A percentile compares a stretch with the other conserved stretches of the same genome.
phyloP scores from a whole-genome alignment of 2,888 invertebrate species.

The Malacosoma neustria region DNA sequence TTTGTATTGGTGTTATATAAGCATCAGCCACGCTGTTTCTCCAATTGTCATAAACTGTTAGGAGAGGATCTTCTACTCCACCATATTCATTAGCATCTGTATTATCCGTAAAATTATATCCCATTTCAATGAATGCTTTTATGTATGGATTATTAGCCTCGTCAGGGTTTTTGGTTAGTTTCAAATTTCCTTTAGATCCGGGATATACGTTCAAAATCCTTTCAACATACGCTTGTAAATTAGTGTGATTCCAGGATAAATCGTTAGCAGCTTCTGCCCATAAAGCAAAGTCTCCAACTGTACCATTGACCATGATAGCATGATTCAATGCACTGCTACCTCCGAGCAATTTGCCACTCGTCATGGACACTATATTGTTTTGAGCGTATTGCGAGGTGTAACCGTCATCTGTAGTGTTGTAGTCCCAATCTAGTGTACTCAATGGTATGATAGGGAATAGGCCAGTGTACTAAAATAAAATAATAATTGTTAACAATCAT shows the following conservation, averaged over 20 bases:
- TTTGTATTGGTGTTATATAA: slow-evolving; percentile 16
- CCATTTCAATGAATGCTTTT: slow-evolving; percentile 17
- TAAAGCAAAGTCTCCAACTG: slow-evolving; percentile 19
- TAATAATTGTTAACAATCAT: not conserved
- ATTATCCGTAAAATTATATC: slow-evolving; percentile 14
- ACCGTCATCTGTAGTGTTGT: slow-evolving; percentile 19
- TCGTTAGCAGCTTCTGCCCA: slow-evolving; percentile 25
- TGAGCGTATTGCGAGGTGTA: slow-evolving; percentile 18
- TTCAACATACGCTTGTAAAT: slow-evolving; percentile 21
- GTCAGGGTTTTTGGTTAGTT: slow-evolving; percentile 15
- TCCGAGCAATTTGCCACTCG: slow-evolving; percentile 34
- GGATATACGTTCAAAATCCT: slow-evolving; percentile 10
- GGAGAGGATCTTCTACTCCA: slow-evolving; percentile 19
- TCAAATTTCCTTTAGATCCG: slow-evolving; percentile 21
- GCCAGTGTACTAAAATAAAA: slow-evolving; percentile 21
- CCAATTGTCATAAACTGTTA: slow-evolving; percentile 16
- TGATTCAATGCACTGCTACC: slow-evolving; percentile 29
- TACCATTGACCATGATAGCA: slow-evolving; percentile 22
- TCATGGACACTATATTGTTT: slow-evolving; percentile 11
- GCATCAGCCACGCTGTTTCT: slow-evolving; percentile 21
- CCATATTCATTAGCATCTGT: slow-evolving; percentile 15
- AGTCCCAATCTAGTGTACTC: slow-evolving; percentile 21
- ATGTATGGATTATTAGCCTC: slow-evolving; percentile 10
- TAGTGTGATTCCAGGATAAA: slow-evolving; percentile 21
- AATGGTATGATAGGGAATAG: slow-evolving; percentile 20